Percentiles rank a stretch among this genome's conserved stretches.
Conservation (phyloP, 2,113 vertebrate species). For the Bubo bubo region DNA sequence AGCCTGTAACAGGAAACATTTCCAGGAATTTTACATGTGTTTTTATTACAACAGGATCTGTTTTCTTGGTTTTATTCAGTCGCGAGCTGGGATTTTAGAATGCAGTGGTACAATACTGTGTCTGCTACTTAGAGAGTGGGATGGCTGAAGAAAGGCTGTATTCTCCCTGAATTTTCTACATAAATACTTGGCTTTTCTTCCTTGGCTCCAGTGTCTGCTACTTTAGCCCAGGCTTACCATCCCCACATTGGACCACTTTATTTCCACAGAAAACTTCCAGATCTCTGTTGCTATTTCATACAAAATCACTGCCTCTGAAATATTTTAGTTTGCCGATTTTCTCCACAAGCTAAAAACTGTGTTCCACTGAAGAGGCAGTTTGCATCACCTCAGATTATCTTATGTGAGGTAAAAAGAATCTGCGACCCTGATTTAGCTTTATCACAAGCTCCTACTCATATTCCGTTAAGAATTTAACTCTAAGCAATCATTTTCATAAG, state of each 20-base stretch:
- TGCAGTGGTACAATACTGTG: neutral
- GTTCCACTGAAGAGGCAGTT: neutral
- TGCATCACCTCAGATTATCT: neutral
- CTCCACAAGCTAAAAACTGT: neutral
- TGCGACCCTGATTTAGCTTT: neutral
- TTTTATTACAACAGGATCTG: constrained; percentile 25
- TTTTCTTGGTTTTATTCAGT: constrained; percentile 5
- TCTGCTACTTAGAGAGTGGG: neutral
- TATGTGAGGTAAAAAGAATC: neutral
- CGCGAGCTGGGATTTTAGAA: neutral
- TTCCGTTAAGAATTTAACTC: neutral
- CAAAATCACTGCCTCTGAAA: neutral
- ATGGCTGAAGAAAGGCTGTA: constrained; percentile 19
- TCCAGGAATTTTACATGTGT: constrained; percentile 60
- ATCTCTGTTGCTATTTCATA: neutral
- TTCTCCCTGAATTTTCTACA: neutral
- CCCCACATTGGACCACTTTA: neutral
- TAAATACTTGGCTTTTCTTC: constrained; percentile 20
- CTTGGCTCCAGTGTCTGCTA: neutral
- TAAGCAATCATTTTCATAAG: neutral
- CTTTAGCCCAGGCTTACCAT: neutral
- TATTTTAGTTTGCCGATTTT: neutral
- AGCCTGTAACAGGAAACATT: constrained; percentile 35
- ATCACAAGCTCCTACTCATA: neutral
- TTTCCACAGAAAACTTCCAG: constrained; percentile 23